Percentiles rank a stretch among this genome's conserved stretches.
Conservation (phyloP, 2,888 invertebrate species). For the Nemurella pictetii region DNA sequence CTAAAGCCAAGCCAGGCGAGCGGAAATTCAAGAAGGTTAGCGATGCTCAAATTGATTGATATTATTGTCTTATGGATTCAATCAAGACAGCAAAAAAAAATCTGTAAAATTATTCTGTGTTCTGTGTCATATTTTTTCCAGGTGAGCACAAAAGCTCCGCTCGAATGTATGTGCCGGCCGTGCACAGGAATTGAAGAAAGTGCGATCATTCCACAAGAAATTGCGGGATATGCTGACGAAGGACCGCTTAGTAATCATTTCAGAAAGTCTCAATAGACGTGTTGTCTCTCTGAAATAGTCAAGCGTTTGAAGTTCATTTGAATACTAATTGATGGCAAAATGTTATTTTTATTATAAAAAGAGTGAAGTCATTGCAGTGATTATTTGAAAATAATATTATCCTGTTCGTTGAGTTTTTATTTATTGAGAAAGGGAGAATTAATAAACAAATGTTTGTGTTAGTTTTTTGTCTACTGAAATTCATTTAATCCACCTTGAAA, state of each 20-base stretch:
- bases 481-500: background rate
- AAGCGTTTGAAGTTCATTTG: background rate
- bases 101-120: no score
- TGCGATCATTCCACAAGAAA: constrained; percentile 86
- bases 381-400: background rate
- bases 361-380: background rate
- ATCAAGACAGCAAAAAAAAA: no score
- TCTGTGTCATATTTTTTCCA: constrained; percentile 55
- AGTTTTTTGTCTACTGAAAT: background rate
- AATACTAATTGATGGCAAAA: background rate
- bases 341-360: background rate
- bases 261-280: constrained; percentile 60
- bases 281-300: no score
- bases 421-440: background rate
- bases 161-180: constrained; percentile 93
- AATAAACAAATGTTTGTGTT: background rate
- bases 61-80: background rate
- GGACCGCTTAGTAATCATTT: constrained; percentile 80
- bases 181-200: constrained; percentile 88
- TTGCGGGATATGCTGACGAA: constrained; percentile 82
- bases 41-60: background rate
- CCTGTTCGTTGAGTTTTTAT: background rate
- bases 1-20: constrained; percentile 84
- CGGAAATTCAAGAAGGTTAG: constrained; percentile 79
- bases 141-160: constrained; percentile 89